Evolutionary conservation across 2,888 invertebrate species (phyloP).

Genomic region (Drosophila melanosoma): DNA sequence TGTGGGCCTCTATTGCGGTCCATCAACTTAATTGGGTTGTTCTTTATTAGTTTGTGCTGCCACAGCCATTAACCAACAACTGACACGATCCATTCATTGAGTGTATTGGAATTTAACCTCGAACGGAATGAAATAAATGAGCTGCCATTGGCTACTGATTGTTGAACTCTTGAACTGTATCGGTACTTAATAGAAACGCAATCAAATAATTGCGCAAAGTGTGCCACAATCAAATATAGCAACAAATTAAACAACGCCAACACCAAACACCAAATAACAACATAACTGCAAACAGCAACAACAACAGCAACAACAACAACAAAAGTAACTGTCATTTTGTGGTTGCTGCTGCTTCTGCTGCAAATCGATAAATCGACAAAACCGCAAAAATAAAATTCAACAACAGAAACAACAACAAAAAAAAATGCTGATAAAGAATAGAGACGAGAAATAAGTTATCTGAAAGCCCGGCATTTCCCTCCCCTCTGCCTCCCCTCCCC

Average conservation of each 20-base stretch:
- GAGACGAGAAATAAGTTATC: constrained; percentile 60
- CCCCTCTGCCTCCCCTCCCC: not conserved
- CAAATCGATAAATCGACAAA: constrained; percentile 75
- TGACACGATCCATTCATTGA: constrained; percentile 36
- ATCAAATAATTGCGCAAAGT: constrained; percentile 82
- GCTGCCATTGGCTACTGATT: constrained; percentile 72
- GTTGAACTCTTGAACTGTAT: constrained; percentile 78
- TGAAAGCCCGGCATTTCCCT: constrained; percentile 13
- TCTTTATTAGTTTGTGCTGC: constrained; percentile 29
- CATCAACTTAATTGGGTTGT: constrained; percentile 16
- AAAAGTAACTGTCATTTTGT: constrained; percentile 57
- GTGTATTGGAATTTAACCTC: constrained; percentile 60
- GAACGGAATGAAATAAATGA: constrained; percentile 51
- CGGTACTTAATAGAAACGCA: constrained; percentile 80
- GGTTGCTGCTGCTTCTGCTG: constrained; percentile 48
- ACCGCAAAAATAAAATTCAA: constrained; percentile 43
- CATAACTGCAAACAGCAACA: constrained; percentile 36
- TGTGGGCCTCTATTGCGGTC: not conserved
- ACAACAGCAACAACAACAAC: constrained; percentile 8
- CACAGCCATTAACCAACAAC: constrained; percentile 16
- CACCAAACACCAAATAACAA: constrained; percentile 59
- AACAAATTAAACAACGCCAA: constrained; percentile 75
- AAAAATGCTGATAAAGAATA: constrained; percentile 12
- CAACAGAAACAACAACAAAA: constrained; percentile 8
- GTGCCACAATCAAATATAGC: constrained; percentile 81